Evolutionary conservation across 2,113 vertebrate genomes (phyloP), one percentile per base, ranked within the genome.

Genomic region (Rhodinocichla rosea): DNA sequence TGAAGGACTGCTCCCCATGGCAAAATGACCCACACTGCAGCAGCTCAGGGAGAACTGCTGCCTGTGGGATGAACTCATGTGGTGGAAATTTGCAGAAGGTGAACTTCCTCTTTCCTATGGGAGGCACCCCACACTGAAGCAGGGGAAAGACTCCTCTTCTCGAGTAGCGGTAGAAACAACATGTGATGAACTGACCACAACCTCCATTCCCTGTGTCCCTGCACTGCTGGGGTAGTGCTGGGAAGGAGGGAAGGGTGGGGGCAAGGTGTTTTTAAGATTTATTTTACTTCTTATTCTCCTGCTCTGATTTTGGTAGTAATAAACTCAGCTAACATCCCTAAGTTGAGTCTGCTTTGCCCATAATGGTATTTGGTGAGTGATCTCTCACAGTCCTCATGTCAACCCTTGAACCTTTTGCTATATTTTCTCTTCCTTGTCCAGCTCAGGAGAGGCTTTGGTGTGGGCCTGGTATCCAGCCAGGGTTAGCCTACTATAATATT

Each of bases 1-100:
- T 69, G 53, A 45, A 60, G 28, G 11, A 45, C 39, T 24, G 15
- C 0, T 0, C 18, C 27, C 19, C 23, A 13, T 11, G 33, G 14
- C 49, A 53, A 45, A 87, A 45, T 8, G 2, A 53, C 39, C 8
- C 27, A n/a, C 8, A 1, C 2, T 39, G n/a, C 23, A 69, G 33
- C 12, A 33, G 23, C 13, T 39, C 23, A 62, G 1, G 1, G 23
- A 23, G 8, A 39, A 45, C 33, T 53, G 33, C 13, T 60, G 27
- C 14, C 37, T 44, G 11, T 87, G 55, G 39, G 33, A 39, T 53
- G 12, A 53, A 39, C 6, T 39, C 33, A 15, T 7, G 2, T 28
- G 23, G 15, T 19, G 53, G 47, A 45, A 60, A 19, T 39, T 28
- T 39, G 10, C 13, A 10, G 28, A 45, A 69, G 27, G 40, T 33